Percentiles rank a stretch among this genome's conserved stretches.
These are phyloP conservation scores for Columba livia DNA, from an alignment of 2,113 vertebrate genomes.

Conservation along the genomic window DNA sequence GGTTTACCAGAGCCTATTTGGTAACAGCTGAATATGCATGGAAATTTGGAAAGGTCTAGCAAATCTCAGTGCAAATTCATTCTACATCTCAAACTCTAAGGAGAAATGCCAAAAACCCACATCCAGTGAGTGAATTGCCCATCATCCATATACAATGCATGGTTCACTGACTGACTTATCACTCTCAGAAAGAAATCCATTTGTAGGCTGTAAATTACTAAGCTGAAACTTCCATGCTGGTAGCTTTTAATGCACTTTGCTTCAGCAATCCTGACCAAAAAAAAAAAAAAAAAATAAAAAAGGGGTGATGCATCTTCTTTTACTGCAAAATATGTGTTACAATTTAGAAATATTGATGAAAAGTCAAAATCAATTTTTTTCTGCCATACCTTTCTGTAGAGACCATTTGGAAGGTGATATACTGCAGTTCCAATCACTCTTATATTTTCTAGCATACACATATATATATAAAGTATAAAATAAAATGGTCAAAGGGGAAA, in stretches of 20 bases:
- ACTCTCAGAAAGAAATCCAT: slow-evolving; percentile 6
- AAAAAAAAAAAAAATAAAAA: slow-evolving; percentile 27
- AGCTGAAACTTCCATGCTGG: not conserved
- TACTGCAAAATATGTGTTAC: slow-evolving; percentile 27
- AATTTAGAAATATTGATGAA: slow-evolving; percentile 53
- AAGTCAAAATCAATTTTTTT: slow-evolving; percentile 67
- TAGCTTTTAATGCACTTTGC: slow-evolving; percentile 8
- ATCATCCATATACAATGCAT: not conserved
- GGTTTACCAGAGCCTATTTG: not conserved
- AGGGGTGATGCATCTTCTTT: slow-evolving; percentile 8
- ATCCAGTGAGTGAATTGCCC: not conserved
- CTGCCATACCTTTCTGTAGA: slow-evolving; percentile 30
- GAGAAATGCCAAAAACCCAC: not conserved
- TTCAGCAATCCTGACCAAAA: slow-evolving; percentile 12
- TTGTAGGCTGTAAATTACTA: slow-evolving; percentile 28
- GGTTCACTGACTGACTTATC: slow-evolving; percentile 20
- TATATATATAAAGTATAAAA: not conserved
- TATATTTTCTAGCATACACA: not conserved
- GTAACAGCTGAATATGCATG: not conserved
- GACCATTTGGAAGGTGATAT: slow-evolving; percentile 21
- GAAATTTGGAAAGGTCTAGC: not conserved
- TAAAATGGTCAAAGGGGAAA: not conserved
- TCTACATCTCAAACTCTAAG: not conserved
- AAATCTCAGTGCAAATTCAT: not conserved
- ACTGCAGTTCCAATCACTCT: not conserved